Evolutionary conservation across 2,888 invertebrate species (phyloP).

Genomic region (Panzeria rudis): DNA sequence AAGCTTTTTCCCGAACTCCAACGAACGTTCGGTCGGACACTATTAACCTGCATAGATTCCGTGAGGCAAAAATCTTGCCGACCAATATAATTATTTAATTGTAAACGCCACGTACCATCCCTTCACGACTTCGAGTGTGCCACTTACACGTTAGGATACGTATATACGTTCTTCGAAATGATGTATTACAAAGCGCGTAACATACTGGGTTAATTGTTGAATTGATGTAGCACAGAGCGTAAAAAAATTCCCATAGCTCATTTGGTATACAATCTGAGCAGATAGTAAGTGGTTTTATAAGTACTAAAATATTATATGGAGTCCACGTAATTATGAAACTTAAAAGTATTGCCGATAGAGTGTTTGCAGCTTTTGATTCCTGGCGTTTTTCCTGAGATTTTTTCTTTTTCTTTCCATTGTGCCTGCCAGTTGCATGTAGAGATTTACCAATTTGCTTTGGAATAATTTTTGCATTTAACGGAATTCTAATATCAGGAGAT

Average conservation of each 20-base stretch:
- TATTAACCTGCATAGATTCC: no score
- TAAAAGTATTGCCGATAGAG: conserved; percentile 96
- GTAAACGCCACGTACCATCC: conserved; percentile 93
- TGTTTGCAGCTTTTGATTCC: conserved; percentile 99
- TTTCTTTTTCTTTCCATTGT: conserved; percentile 92
- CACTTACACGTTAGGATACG: conserved; percentile 97
- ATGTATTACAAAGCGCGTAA: conserved; percentile 98
- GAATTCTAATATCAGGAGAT: conserved; percentile 88
- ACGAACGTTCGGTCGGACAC: no score
- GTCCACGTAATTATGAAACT: conserved; percentile 99
- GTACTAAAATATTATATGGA: conserved; percentile 97
- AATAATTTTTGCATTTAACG: conserved; percentile 93
- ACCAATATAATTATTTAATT: conserved; percentile 78
- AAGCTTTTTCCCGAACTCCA: no score
- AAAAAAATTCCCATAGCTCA: conserved; percentile 97
- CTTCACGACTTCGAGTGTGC: conserved; percentile 94
- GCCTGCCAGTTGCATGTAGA: conserved; percentile 84
- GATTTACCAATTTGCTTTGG: conserved; percentile 88
- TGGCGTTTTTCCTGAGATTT: conserved; percentile 97
- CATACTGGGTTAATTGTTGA: conserved; percentile 99
- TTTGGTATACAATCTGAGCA: conserved; percentile 93
- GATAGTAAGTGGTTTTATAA: conserved; percentile 93
- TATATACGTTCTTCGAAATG: conserved; percentile 97
- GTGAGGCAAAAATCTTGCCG: no score
- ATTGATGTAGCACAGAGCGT: conserved; percentile 99